Conservation (phyloP, 2,113 vertebrate species). For the Rhinopomastus cyanomelas region DNA sequence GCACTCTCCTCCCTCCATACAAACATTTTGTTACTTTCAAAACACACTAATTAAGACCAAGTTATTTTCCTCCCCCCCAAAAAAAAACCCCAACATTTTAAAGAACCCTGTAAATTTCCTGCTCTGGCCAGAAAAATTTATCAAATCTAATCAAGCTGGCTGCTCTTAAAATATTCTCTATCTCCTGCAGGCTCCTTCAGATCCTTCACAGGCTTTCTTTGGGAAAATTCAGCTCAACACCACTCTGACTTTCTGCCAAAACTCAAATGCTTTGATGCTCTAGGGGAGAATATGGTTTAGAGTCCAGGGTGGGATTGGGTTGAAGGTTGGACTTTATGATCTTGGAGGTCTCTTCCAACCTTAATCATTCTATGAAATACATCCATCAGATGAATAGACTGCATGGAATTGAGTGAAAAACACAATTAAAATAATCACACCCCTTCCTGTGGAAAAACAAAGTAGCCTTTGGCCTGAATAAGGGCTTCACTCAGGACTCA, state of each 20-base stretch:
- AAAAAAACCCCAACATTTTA: background rate
- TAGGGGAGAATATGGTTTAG: background rate
- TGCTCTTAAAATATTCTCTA: background rate
- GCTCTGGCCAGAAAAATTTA: background rate
- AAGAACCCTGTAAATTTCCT: background rate
- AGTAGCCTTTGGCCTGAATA: background rate
- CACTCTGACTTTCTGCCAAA: background rate
- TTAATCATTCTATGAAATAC: background rate
- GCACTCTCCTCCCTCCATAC: background rate
- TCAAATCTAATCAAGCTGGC: background rate
- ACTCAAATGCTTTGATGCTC: background rate
- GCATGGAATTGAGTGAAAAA: background rate
- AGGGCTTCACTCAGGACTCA: background rate
- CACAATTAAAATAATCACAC: background rate
- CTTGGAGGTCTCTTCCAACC: too few species aligned
- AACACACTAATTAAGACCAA: background rate
- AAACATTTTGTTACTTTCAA: conserved; percentile 28
- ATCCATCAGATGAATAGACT: background rate
- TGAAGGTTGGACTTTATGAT: too few species aligned
- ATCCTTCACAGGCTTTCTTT: background rate
- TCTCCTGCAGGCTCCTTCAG: background rate
- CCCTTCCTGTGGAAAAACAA: background rate
- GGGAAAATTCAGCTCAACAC: background rate
- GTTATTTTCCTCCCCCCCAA: background rate
- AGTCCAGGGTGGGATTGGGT: too few species aligned